Conservation (phyloP, 2,113 vertebrate species). For the Callionymus lyra region DNA sequence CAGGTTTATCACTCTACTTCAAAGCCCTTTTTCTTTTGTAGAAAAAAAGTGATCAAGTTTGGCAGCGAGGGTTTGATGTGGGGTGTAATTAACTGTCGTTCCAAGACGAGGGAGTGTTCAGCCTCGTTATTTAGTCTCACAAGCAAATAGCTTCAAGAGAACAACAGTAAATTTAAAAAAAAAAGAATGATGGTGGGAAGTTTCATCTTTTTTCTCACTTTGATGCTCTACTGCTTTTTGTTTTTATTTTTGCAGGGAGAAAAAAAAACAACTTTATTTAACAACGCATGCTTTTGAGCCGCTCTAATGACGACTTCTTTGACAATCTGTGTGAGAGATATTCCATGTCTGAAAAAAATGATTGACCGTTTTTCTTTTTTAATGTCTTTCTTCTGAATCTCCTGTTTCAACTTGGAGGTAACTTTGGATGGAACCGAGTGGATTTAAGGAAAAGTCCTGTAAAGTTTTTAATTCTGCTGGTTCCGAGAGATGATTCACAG, state of each 20-base stretch:
- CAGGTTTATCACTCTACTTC: no score
- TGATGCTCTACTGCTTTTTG: constrained; percentile 32
- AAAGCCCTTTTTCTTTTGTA: no score
- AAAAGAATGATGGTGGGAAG: constrained; percentile 28
- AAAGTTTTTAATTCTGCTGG: constrained; percentile 31
- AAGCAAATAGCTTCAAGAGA: constrained; percentile 16
- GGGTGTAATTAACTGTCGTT: not conserved
- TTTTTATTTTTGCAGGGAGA: constrained; percentile 26
- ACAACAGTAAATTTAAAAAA: constrained; percentile 24
- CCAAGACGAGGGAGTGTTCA: not conserved
- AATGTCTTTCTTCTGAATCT: no score
- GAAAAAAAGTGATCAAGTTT: no score
- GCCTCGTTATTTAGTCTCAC: constrained; percentile 15
- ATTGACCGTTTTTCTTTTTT: constrained; percentile 11
- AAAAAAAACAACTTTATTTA: constrained; percentile 25
- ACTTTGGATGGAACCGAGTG: no score
- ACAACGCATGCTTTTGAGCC: constrained; percentile 46
- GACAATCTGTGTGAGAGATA: constrained; percentile 49
- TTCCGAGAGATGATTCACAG: constrained; percentile 39
- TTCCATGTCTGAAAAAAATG: constrained; percentile 4
- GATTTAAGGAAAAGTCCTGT: constrained; percentile 11
- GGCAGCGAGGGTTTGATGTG: no score
- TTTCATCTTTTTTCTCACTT: constrained; percentile 31
- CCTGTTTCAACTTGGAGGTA: no score
- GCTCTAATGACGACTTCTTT: constrained; percentile 43